Percentiles rank a stretch among this genome's conserved stretches.
These are phyloP conservation scores for Melanerpes aurifrons DNA, from an alignment of 2,113 vertebrate species.

Conservation along the genomic window DNA sequence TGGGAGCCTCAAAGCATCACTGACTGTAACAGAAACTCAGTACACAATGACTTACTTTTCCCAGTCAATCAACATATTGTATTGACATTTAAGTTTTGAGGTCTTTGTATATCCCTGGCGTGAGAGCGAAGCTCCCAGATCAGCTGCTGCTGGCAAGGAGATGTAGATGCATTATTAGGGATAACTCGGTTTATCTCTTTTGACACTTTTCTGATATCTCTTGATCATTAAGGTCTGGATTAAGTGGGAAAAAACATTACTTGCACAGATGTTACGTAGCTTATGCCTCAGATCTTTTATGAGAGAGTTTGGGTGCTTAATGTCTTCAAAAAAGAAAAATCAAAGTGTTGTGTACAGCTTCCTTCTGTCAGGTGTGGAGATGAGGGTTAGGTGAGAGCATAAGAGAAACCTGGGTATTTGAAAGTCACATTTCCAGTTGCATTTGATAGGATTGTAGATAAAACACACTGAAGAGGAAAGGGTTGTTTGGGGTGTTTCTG, in stretches of 20 bases:
- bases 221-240: constrained; percentile 49
- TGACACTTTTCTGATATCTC: constrained; percentile 41
- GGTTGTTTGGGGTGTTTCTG: background rate
- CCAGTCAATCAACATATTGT: background rate
- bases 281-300: constrained; percentile 57
- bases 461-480: background rate
- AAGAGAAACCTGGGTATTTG: background rate
- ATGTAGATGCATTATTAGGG: background rate
- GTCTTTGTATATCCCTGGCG: constrained; percentile 21
- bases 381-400: background rate
- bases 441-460: background rate
- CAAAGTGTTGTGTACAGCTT: constrained; percentile 49
- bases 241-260: constrained; percentile 40
- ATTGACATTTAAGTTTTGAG: constrained; percentile 30
- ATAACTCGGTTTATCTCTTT: constrained; percentile 54
- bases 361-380: constrained; percentile 27
- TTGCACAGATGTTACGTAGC: background rate
- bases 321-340: constrained; percentile 56
- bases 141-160: constrained; percentile 7
- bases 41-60: background rate
- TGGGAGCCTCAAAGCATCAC: background rate
- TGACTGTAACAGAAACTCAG: background rate
- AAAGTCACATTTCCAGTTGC: constrained; percentile 48
- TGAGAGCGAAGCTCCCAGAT: constrained; percentile 40
- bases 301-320: constrained; percentile 35